Base-by-base conservation (phyloP, 2,113 vertebrate species). In the Hydrolagus affinis region DNA sequence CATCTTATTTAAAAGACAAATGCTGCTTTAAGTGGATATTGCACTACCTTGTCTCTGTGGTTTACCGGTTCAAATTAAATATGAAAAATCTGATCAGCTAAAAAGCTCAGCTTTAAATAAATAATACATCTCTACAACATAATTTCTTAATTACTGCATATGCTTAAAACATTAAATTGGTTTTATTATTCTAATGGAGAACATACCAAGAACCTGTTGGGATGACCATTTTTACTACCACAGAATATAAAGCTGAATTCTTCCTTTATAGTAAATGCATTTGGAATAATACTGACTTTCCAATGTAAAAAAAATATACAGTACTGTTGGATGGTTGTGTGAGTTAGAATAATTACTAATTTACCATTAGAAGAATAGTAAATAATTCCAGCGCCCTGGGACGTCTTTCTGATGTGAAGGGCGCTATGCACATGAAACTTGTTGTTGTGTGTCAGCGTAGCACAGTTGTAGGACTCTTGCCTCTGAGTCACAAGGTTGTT, bases 41-140 rank as follows among this genome's bases (percentile, higher is more conserved):
- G 25, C 62, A 66, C 78, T 30, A 66, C 17, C n/a, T 9, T 32
- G 73, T 83, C 28, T 83, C 25, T 17, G 66, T 66, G 62, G 25
- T 32, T 83, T 64, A 17, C 60, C 30, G 66, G 30, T 56, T 56
- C 73, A 75, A 75, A 83, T 83, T 83, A 83, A 83, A 83, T 66
- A 30, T 83, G 60, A 83, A 83, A 83, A 83, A 83, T 15, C 12
- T 32, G 60, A 83, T 66, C 78, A 66, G 62, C 60, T 66, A 83
- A 83, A 80, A 25, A 60, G 76, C 60, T 83, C 60, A 66, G 60
- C 60, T 66, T 83, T 83, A 83, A 66, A 62, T 80, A 62, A 80
- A 25, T 80, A 62, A 77, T 77, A 44, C 44, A 75, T 75, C 73
- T 56, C 73, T 75, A n/a, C 73, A 75, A 75, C 56, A 64, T 80